Conservation (phyloP, 2,113 vertebrate genomes). For the Vidua chalybeata region DNA sequence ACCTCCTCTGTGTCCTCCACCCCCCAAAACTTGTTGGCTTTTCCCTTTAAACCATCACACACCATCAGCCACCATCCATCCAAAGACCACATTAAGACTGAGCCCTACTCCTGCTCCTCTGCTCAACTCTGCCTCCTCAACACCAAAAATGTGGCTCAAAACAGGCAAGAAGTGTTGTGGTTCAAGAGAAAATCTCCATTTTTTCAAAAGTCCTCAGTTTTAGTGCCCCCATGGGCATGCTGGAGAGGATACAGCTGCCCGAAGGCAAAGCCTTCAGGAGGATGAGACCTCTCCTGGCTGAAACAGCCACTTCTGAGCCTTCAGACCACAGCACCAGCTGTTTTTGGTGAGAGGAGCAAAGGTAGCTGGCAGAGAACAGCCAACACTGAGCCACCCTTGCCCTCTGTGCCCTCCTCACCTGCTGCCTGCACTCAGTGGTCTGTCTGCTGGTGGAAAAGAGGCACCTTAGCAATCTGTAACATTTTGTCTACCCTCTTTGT, state of each 20-base stretch:
- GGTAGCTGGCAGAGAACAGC: neutral
- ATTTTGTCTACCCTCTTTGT: neutral
- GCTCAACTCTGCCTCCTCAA: neutral
- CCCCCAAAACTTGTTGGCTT: neutral
- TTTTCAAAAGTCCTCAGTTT: neutral
- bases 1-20: fast-evolving
- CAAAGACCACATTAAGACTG: neutral
- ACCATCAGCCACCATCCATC: neutral
- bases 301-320: neutral
- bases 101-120: neutral
- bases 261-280: neutral
- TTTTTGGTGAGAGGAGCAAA: neutral
- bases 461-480: neutral
- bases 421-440: neutral
- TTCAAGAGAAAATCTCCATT: neutral
- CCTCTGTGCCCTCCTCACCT: neutral
- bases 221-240: neutral
- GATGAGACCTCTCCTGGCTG: neutral
- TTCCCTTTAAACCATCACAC: neutral
- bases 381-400: neutral
- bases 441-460: neutral
- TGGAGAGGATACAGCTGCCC: neutral
- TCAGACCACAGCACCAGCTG: neutral
- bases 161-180: neutral
- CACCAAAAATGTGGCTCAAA: neutral